phyloP scores from a whole-genome alignment of 1,140 invertebrate species.

The Eumeta japonica region DNA sequence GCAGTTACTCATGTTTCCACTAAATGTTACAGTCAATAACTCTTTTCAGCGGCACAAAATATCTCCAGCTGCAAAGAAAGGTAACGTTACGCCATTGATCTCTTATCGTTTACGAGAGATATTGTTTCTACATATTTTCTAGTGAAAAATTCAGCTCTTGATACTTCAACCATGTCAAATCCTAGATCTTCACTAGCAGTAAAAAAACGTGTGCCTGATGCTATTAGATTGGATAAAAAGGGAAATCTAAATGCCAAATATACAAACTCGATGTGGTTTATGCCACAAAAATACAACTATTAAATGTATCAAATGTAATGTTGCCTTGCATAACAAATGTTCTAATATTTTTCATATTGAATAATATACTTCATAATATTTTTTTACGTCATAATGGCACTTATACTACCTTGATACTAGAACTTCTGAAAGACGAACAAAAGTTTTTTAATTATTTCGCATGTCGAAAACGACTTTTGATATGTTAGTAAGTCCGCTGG shows the following conservation, averaged over 20 bases:
- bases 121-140: conserved; percentile 10
- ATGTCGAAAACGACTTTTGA: too few relatives aligned
- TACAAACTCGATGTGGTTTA: conserved; percentile 6
- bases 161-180: conserved; percentile 4
- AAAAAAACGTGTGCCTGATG: conserved; percentile 4
- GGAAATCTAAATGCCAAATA: conserved; percentile 4
- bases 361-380: too few relatives aligned
- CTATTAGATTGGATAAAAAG: conserved; percentile 6
- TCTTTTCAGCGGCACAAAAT: conserved; percentile 25
- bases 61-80: conserved; percentile 8
- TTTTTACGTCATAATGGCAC: too few relatives aligned
- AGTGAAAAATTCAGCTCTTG: conserved; percentile 7
- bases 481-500: too few relatives aligned
- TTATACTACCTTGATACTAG: too few relatives aligned
- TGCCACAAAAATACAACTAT: conserved; percentile 9
- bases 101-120: conserved; percentile 9
- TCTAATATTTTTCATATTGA: too few relatives aligned
- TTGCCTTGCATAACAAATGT: too few relatives aligned
- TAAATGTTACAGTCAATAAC: conserved; percentile 28
- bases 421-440: too few relatives aligned
- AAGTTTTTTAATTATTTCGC: too few relatives aligned
- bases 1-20: conserved; percentile 24
- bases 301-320: conserved; percentile 4
- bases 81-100: conserved; percentile 6
- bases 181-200: conserved; percentile 7